Conservation (phyloP, 2,113 vertebrate species). For the Syrmaticus mikado region DNA sequence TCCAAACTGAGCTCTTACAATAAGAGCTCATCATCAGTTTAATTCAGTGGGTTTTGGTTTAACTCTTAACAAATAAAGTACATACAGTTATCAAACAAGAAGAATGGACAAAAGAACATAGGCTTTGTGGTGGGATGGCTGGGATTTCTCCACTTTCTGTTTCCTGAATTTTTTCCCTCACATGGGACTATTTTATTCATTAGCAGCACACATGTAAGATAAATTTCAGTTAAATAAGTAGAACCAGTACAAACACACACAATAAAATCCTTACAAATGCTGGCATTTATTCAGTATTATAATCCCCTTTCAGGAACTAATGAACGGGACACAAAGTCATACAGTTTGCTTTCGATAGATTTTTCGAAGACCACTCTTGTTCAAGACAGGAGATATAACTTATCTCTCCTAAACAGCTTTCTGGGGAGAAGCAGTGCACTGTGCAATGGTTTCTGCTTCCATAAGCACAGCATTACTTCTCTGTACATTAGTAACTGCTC, state of each 20-base stretch:
- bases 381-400: not conserved
- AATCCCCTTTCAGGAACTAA: not conserved
- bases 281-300: not conserved
- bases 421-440: not conserved
- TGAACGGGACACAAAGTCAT: not conserved
- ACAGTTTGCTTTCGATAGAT: not conserved
- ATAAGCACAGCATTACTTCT: not conserved
- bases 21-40: not conserved
- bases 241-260: not conserved
- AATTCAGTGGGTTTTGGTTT: not conserved
- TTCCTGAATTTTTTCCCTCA: conserved; percentile 23
- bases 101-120: not conserved
- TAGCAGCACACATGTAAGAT: conserved; percentile 11
- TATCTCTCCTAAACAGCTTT: not conserved
- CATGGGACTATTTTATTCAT: conserved; percentile 10
- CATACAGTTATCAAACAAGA: not conserved
- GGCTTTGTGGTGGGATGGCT: not conserved
- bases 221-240: not conserved
- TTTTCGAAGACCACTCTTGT: not conserved
- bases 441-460: not conserved
- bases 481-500: not conserved
- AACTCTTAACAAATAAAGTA: not conserved
- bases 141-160: not conserved
- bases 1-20: not conserved
- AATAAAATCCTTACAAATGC: not conserved